A percentile compares a stretch with the other conserved stretches of the same genome.
These are phyloP conservation scores for Lepetodrilus schrolli DNA, from an alignment of 2,888 invertebrate species.

Conservation along the genomic window DNA sequence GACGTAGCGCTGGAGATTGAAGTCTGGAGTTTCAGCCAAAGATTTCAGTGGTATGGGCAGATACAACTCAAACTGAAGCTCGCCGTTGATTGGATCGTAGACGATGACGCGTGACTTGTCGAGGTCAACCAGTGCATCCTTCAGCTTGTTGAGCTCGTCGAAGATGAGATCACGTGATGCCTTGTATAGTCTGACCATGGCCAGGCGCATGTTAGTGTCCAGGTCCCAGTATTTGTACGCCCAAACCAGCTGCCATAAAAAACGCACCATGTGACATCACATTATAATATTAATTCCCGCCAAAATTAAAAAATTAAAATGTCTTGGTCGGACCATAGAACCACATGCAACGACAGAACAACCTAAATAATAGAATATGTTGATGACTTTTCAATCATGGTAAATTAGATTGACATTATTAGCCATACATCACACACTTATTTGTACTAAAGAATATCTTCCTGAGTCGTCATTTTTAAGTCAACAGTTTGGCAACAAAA, in stretches of 20 bases:
- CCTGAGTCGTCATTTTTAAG: too few species aligned
- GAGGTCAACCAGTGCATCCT: slow-evolving; percentile 56
- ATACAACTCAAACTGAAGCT: slow-evolving; percentile 67
- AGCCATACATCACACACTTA: too few species aligned
- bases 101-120: slow-evolving; percentile 63
- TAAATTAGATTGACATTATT: too few species aligned
- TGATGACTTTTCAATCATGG: too few species aligned
- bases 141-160: slow-evolving; percentile 49
- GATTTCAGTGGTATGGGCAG: slow-evolving; percentile 60
- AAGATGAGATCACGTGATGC: slow-evolving; percentile 45
- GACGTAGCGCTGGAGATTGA: slow-evolving; percentile 37
- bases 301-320: too few species aligned
- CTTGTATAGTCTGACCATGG: slow-evolving; percentile 43
- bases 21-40: slow-evolving; percentile 53
- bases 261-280: too few species aligned
- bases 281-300: too few species aligned
- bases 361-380: too few species aligned
- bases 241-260: slow-evolving; percentile 48
- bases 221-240: slow-evolving; percentile 57
- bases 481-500: too few species aligned
- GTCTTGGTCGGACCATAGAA: too few species aligned
- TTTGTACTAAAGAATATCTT: too few species aligned
- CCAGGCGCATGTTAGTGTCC: slow-evolving; percentile 45
- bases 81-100: slow-evolving; percentile 68
- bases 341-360: too few species aligned